Base-by-base conservation (phyloP, 2,888 invertebrate species). In the Amphipoea oculea region DNA sequence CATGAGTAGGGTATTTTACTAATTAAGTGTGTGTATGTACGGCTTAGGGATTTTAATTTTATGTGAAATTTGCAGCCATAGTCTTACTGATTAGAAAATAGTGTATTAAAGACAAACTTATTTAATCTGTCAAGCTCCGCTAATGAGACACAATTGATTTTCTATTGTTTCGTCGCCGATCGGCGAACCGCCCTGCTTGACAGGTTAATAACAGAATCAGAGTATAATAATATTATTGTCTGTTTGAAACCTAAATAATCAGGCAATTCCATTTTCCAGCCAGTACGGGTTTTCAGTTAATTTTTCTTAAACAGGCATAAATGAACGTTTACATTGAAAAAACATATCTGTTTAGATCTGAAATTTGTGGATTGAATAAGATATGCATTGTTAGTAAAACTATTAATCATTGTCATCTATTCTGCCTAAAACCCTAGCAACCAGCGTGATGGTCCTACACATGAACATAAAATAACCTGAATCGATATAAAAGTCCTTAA, bases 381-480 rank as follows among this genome's bases (percentile, higher is more conserved):
- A 23, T 14, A 36, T 5, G 11, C 11, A 11, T 20, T 40, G n/a
- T n/a, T n/a, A n/a, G 40, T 57, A 40, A 48, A 20, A n/a, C 17
- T 40, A 40, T n/a, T 0, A 1, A n/a, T 11, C 6, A 57, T 57
- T n/a, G 6, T 0, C 71, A 40, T n/a, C 6, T 60, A 6, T 12
- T 40, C 23, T 54, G 9, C 23, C 70, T n/a, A 57, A 17, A 0
- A 20, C n/a, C 12, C 11, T 17, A 60, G 5, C n/a, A 60, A 60
- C 2, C 12, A n/a, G 12, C n/a, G 11, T 42, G 6, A n/a, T 12
- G 20, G 17, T 71, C n/a, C n/a, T n/a, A 60, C 40, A 60, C 6
- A n/a, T 48, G 11, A 6, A 14, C n/a, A 66, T 57, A 79, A 65
- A 81, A 62, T 40, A 71, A 79, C 79, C 45, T 63, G 62, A 72